A percentile compares a stretch with the other conserved stretches of the same genome.
These are phyloP conservation scores for Emydura subglobosa DNA, from an alignment of 2,113 vertebrate species.

Conservation along the genomic window DNA sequence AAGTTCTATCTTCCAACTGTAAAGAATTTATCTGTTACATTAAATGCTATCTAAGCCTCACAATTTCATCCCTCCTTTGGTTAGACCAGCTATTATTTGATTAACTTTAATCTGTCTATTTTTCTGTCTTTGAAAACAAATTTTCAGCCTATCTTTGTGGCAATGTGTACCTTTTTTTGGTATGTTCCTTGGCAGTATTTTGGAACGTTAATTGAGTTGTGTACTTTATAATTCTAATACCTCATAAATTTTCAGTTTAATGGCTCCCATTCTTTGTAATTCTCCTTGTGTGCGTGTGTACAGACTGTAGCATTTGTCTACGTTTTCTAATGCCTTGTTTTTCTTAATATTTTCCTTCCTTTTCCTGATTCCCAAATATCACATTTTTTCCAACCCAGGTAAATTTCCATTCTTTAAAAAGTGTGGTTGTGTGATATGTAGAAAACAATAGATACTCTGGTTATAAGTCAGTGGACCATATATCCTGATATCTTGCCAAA, in stretches of 20 bases:
- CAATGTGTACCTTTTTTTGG: neutral
- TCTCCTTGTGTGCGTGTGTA: neutral
- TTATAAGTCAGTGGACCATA: neutral
- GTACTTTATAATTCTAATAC: neutral
- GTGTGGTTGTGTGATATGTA: neutral
- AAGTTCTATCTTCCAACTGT: neutral
- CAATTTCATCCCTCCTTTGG: neutral
- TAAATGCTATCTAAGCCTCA: neutral
- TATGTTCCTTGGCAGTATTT: neutral
- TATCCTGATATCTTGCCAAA: neutral
- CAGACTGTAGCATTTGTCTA: neutral
- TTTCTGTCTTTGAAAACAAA: neutral
- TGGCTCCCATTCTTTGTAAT: neutral
- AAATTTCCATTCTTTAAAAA: neutral
- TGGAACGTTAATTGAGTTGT: neutral
- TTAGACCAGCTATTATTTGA: neutral
- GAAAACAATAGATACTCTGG: neutral
- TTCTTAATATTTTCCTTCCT: neutral
- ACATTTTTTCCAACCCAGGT: neutral
- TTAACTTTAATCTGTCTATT: neutral
- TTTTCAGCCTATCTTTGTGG: neutral
- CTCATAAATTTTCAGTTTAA: neutral
- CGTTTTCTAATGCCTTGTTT: neutral
- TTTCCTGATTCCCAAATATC: neutral
- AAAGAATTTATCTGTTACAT: conserved; percentile 9